Percentiles rank a stretch among this genome's conserved stretches.
phyloP scores from a whole-genome alignment of 2,888 invertebrate species.

The Liodrosophila aerea region DNA sequence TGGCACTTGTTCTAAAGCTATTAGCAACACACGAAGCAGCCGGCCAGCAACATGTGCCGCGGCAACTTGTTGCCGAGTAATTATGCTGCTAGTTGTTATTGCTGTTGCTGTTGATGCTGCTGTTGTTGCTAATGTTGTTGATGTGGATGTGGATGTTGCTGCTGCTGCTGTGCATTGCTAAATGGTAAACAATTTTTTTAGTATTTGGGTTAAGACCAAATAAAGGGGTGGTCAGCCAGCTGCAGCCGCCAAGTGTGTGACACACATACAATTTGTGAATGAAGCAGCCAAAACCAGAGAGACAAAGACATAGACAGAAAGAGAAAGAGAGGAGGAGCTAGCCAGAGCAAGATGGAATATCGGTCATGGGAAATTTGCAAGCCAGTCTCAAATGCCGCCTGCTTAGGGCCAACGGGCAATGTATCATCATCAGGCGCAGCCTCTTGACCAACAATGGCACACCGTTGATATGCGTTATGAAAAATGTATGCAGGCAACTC shows the following conservation, averaged over 20 bases:
- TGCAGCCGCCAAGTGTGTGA: slow-evolving; percentile 30
- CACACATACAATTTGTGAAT: slow-evolving; percentile 75
- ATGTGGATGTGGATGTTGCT: too few species aligned
- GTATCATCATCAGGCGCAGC: slow-evolving; percentile 53
- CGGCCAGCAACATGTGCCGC: slow-evolving; percentile 58
- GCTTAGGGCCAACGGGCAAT: slow-evolving; percentile 38
- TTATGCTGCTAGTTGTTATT: slow-evolving; percentile 53
- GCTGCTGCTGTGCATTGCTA: slow-evolving; percentile 38
- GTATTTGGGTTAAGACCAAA: slow-evolving; percentile 78
- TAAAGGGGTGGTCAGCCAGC: slow-evolving; percentile 69
- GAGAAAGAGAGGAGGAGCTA: neutral
- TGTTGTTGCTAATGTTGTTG: slow-evolving; percentile 32
- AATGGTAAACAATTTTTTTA: slow-evolving; percentile 73
- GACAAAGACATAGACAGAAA: slow-evolving; percentile 18
- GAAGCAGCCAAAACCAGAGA: slow-evolving; percentile 60
- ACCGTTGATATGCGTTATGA: slow-evolving; percentile 62
- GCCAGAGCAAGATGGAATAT: slow-evolving; percentile 39
- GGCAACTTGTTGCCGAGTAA: slow-evolving; percentile 57
- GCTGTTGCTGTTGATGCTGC: slow-evolving; percentile 21
- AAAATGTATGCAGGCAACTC: slow-evolving; percentile 46
- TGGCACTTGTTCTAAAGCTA: slow-evolving; percentile 77
- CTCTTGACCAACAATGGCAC: slow-evolving; percentile 60
- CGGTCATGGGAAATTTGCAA: slow-evolving; percentile 74
- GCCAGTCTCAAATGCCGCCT: slow-evolving; percentile 19
- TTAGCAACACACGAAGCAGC: slow-evolving; percentile 63